These are phyloP conservation scores for Fringilla coelebs DNA, from an alignment of 2,797 vertebrate species.

Conservation along the genomic window DNA sequence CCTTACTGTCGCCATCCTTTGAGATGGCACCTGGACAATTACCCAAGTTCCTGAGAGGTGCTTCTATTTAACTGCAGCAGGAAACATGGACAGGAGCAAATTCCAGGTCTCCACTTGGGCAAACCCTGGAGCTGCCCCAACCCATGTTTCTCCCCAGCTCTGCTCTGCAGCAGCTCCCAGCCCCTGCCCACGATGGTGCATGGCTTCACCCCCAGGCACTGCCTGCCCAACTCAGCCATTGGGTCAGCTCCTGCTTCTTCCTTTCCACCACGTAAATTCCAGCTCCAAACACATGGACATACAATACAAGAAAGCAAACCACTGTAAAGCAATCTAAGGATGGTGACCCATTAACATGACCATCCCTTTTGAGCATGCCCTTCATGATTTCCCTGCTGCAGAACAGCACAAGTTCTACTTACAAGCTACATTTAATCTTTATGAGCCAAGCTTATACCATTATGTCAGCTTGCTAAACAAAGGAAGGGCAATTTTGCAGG, in stretches of 20 bases:
- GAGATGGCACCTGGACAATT: not conserved
- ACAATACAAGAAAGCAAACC: not conserved
- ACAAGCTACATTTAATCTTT: not conserved
- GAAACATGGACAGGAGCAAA: not conserved
- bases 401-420: not conserved
- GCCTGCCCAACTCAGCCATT: fast-evolving
- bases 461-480: not conserved
- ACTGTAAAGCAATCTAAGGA: not conserved
- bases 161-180: not conserved
- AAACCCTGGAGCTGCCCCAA: not conserved
- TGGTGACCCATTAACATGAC: not conserved
- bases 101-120: not conserved
- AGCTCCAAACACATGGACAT: not conserved
- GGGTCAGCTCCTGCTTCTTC: not conserved
- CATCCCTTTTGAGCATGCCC: not conserved
- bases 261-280: not conserved
- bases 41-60: not conserved
- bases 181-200: fast-evolving
- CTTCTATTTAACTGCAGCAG: not conserved
- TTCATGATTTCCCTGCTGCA: not conserved
- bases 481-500: not conserved
- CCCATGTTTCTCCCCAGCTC: fast-evolving
- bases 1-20: not conserved
- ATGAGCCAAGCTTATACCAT: not conserved
- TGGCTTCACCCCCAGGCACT: fast-evolving